These are phyloP conservation scores for Zhengitettix transpicula DNA, from an alignment of 2,888 invertebrate species.

Conservation along the genomic window DNA sequence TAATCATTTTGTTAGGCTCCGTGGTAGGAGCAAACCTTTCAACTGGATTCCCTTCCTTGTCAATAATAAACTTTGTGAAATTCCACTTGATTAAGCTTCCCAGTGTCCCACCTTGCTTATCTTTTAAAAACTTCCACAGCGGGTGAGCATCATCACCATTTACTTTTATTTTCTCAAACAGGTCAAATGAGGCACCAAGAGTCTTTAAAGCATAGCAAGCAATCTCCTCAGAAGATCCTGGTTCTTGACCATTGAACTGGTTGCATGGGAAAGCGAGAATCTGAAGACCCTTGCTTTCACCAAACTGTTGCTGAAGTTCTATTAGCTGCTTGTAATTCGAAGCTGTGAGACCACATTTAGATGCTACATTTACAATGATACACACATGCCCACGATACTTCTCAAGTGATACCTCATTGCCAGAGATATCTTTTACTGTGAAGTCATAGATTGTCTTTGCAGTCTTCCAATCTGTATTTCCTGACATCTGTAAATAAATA, in stretches of 20 bases:
- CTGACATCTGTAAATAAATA: not conserved
- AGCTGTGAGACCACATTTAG: slow-evolving; percentile 68
- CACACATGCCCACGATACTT: slow-evolving; percentile 69
- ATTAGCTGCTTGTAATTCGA: slow-evolving; percentile 71
- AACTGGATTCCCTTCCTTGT: slow-evolving; percentile 51
- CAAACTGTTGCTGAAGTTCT: slow-evolving; percentile 55
- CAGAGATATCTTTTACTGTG: slow-evolving; percentile 62
- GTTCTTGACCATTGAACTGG: slow-evolving; percentile 61
- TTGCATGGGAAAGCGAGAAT: slow-evolving; percentile 81
- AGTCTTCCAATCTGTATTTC: slow-evolving; percentile 36
- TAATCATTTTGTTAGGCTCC: slow-evolving; percentile 17
- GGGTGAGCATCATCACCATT: slow-evolving; percentile 48
- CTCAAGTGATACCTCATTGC: slow-evolving; percentile 58
- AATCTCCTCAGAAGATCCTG: slow-evolving; percentile 44
- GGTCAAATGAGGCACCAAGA: slow-evolving; percentile 46
- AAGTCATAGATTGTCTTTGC: slow-evolving; percentile 68
- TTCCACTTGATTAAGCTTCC: slow-evolving; percentile 66
- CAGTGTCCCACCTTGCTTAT: slow-evolving; percentile 24
- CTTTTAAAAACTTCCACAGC: slow-evolving; percentile 49
- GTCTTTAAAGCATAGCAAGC: slow-evolving; percentile 42
- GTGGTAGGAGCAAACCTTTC: slow-evolving; percentile 47
- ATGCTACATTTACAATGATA: slow-evolving; percentile 77
- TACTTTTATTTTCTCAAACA: slow-evolving; percentile 39
- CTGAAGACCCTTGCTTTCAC: slow-evolving; percentile 50
- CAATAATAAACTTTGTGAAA: slow-evolving; percentile 66